Evolutionary conservation across 2,888 invertebrate genomes (phyloP).

Genomic region (Heliconius ismenius): DNA sequence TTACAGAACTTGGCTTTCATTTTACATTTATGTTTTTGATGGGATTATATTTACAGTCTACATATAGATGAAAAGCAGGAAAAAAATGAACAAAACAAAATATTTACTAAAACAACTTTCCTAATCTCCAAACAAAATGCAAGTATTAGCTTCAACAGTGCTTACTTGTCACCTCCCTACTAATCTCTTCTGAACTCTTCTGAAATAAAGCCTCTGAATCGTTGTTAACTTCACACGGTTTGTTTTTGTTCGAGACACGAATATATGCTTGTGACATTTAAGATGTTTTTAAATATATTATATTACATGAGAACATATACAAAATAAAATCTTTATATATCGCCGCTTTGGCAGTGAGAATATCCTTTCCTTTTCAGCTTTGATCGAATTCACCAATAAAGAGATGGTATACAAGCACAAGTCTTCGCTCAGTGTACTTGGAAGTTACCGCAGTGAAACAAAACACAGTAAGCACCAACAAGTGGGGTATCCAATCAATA

Average conservation of each 20-base stretch:
- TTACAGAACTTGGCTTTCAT: no score
- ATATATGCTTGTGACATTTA: background rate
- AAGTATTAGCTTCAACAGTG: slow-evolving; percentile 4
- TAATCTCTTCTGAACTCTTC: slow-evolving; percentile 47
- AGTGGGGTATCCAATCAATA: background rate
- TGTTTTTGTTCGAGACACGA: background rate
- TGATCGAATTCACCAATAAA: no score
- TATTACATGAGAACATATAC: no score
- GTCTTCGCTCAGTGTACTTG: background rate
- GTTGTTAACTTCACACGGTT: slow-evolving; percentile 6
- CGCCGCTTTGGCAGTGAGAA: no score
- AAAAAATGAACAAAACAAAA: background rate
- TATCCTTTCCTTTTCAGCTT: no score
- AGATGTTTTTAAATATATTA: no score
- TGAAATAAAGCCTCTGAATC: slow-evolving; percentile 35
- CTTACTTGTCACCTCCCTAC: slow-evolving; percentile 42
- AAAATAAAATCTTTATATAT: no score
- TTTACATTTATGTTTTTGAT: no score
- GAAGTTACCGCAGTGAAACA: background rate
- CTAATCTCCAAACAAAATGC: slow-evolving; percentile 6
- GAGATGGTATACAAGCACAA: no score
- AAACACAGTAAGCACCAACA: background rate
- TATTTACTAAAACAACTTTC: background rate
- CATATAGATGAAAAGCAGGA: background rate
- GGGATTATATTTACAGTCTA: no score